phyloP scores from a whole-genome alignment of 1,140 invertebrate species.

The Protaetia brevitarsis region DNA sequence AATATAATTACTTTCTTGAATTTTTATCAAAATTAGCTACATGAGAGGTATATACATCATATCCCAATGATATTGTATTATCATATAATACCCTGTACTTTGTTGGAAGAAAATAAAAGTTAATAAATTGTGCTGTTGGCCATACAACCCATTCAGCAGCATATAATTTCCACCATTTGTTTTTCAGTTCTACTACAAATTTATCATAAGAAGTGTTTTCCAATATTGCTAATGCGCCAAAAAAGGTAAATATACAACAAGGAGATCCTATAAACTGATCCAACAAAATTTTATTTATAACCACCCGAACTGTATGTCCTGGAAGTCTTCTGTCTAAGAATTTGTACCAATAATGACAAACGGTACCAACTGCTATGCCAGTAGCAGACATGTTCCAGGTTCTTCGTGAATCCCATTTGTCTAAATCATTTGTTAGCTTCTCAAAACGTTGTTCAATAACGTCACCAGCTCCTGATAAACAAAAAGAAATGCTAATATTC shows the following conservation, averaged over 20 bases:
- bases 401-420: constrained; percentile 63
- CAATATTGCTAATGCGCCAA: constrained; percentile 71
- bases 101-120: constrained; percentile 84
- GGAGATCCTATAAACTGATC: constrained; percentile 90
- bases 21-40: constrained; percentile 39
- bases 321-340: constrained; percentile 67
- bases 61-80: constrained; percentile 84
- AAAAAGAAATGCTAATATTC: constrained; percentile 79
- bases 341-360: constrained; percentile 84
- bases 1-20: no score
- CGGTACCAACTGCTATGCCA: constrained; percentile 74
- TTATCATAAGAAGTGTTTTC: constrained; percentile 63
- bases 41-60: constrained; percentile 89
- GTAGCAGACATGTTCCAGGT: constrained; percentile 77
- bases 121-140: constrained; percentile 80
- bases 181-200: constrained; percentile 68
- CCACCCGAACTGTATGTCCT: constrained; percentile 64
- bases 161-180: constrained; percentile 78
- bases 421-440: constrained; percentile 61
- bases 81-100: constrained; percentile 86
- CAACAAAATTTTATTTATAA: constrained; percentile 80
- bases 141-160: constrained; percentile 79
- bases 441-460: constrained; percentile 82
- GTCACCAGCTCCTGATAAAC: constrained; percentile 76
- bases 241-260: constrained; percentile 76